Percentiles rank a stretch among this genome's conserved stretches.
These are phyloP conservation scores for Epinephelus lanceolatus DNA, from an alignment of 2,113 vertebrate genomes.

Conservation along the genomic window DNA sequence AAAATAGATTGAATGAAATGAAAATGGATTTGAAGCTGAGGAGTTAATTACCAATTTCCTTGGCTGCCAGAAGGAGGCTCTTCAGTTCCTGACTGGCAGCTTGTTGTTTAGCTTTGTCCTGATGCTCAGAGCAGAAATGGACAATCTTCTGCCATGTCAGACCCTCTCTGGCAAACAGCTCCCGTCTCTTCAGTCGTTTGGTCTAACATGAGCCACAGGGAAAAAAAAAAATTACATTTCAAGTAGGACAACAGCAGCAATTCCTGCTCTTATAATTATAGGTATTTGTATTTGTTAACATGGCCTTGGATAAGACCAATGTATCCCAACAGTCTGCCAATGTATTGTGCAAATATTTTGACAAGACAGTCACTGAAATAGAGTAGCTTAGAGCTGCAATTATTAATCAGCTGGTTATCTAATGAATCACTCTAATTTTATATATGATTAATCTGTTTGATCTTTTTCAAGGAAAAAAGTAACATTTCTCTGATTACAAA, in stretches of 20 bases:
- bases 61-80: slow-evolving; percentile 91
- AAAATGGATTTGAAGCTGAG: slow-evolving; percentile 28
- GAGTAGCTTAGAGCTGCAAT: neutral
- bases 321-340: neutral
- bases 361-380: neutral
- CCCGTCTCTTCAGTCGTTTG: slow-evolving; percentile 91
- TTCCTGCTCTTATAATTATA: neutral
- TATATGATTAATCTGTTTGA: too few species aligned
- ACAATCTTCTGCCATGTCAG: slow-evolving; percentile 94
- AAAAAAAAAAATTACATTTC: slow-evolving; percentile 19
- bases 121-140: slow-evolving; percentile 89
- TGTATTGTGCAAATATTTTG: neutral
- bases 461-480: too few species aligned
- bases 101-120: slow-evolving; percentile 88
- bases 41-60: slow-evolving; percentile 91
- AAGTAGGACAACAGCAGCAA: slow-evolving; percentile 1
- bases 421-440: too few species aligned
- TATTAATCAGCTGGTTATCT: too few species aligned
- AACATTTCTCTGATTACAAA: too few species aligned
- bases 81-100: slow-evolving; percentile 89
- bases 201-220: slow-evolving; percentile 79
- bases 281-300: neutral
- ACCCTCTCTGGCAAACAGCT: slow-evolving; percentile 87
- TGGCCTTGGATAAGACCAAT: neutral
- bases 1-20: slow-evolving; percentile 17